Percentiles rank a stretch among this genome's conserved stretches.
phyloP scores from a whole-genome alignment of 2,113 vertebrate species.

The Gymnogyps californianus region DNA sequence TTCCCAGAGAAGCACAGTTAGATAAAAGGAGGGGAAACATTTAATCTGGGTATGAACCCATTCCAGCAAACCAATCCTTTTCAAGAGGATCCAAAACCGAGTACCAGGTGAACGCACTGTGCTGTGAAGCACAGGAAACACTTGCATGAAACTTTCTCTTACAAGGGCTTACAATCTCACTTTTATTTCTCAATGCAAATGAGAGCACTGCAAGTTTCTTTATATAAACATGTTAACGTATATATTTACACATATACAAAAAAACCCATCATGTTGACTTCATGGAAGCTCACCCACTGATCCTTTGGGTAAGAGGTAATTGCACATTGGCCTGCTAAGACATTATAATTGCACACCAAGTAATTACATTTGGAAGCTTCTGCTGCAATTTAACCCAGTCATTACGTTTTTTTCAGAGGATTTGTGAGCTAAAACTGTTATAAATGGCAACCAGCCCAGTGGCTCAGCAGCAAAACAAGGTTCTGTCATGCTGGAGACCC shows the following conservation, averaged over 20 bases:
- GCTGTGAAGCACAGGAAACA: neutral
- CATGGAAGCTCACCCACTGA: neutral
- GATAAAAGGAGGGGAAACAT: neutral
- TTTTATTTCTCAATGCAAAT: neutral
- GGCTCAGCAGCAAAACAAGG: conserved; percentile 44
- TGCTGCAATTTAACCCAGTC: conserved; percentile 52
- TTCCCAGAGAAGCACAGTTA: neutral
- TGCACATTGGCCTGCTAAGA: conserved; percentile 6
- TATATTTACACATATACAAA: neutral
- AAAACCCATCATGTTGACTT: neutral
- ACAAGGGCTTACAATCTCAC: neutral
- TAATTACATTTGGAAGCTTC: conserved; percentile 55
- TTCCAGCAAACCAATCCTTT: neutral
- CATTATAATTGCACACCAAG: conserved; percentile 31
- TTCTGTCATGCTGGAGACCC: conserved; percentile 28
- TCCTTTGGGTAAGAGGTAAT: conserved; percentile 40
- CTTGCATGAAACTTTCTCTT: neutral
- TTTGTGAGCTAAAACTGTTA: conserved; percentile 55
- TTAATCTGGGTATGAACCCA: neutral
- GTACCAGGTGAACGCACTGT: neutral
- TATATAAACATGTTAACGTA: neutral
- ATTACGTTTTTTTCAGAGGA: conserved; percentile 32
- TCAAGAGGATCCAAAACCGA: neutral
- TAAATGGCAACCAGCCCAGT: conserved; percentile 42
- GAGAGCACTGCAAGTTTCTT: neutral